These are phyloP conservation scores for Gastrophryne carolinensis DNA, from an alignment of 2,797 vertebrate genomes.

Conservation along the genomic window DNA sequence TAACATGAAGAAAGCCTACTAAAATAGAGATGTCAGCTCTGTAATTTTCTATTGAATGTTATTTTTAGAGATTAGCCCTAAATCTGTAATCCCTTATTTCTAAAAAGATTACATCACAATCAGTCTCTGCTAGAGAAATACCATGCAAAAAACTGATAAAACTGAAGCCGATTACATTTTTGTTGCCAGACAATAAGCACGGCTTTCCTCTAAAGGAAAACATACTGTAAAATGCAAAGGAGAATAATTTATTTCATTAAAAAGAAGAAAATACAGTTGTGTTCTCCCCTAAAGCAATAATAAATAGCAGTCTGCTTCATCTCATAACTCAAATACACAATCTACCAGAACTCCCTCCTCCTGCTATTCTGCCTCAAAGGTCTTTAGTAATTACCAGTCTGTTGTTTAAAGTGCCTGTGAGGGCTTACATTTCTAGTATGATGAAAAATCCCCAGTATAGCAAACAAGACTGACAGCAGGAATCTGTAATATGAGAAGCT, in stretches of 20 bases:
- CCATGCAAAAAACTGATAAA: too few species aligned
- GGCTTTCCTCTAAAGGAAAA: background rate
- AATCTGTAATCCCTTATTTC: too few species aligned
- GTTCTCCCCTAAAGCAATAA: slow-evolving; percentile 42
- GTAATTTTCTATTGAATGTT: too few species aligned
- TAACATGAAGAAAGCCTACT: too few species aligned
- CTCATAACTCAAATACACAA: slow-evolving; percentile 48
- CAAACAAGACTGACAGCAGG: slow-evolving; percentile 54
- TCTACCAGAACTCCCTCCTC: slow-evolving; percentile 46
- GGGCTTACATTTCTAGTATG: slow-evolving; percentile 49
- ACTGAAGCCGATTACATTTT: background rate
- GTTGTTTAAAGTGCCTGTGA: slow-evolving; percentile 51
- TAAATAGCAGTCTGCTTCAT: slow-evolving; percentile 51
- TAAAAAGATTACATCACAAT: background rate
- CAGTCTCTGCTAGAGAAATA: too few species aligned
- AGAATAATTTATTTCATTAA: slow-evolving; percentile 39
- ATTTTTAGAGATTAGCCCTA: too few species aligned
- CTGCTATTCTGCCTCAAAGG: slow-evolving; percentile 41
- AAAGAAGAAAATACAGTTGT: slow-evolving; percentile 40
- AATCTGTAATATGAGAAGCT: slow-evolving; percentile 7
- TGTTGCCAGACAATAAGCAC: background rate
- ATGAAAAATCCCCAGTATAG: slow-evolving; percentile 54
- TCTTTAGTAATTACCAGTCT: slow-evolving; percentile 56
- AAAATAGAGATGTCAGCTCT: too few species aligned
- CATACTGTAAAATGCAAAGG: slow-evolving; percentile 9